Evolutionary conservation across 2,797 vertebrate genomes (phyloP).

Genomic region (Notamacropus eugenii): DNA sequence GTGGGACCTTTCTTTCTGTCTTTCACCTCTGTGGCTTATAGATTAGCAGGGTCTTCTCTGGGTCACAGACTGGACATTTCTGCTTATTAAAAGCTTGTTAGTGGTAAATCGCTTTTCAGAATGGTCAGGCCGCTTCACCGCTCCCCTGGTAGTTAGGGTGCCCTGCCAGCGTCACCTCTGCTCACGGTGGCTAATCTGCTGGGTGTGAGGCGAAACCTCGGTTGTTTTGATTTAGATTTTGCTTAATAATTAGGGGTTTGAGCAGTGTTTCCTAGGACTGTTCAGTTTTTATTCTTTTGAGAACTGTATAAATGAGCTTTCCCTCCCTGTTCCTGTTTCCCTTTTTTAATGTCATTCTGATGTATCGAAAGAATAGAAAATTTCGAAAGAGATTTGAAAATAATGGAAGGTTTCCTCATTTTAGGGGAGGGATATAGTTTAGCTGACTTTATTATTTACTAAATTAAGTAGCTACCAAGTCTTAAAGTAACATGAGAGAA

Average conservation of each 20-base stretch:
- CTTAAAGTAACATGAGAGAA: background rate
- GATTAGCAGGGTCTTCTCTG: background rate
- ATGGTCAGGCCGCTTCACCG: background rate
- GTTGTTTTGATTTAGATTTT: background rate
- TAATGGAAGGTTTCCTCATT: background rate
- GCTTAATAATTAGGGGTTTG: background rate
- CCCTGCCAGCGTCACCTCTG: background rate
- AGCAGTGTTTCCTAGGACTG: background rate
- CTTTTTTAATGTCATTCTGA: slow-evolving; percentile 2
- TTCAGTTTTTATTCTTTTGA: background rate
- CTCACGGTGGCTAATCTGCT: background rate
- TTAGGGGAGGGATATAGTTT: background rate
- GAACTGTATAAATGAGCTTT: background rate
- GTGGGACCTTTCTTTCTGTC: background rate
- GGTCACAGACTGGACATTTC: background rate
- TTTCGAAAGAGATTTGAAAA: slow-evolving; percentile 41
- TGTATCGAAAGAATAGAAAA: slow-evolving; percentile 29
- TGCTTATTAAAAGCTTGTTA: background rate
- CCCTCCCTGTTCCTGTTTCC: slow-evolving; percentile 3
- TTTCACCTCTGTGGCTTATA: background rate
- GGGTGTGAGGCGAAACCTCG: background rate
- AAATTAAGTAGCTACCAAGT: background rate
- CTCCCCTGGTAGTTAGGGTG: background rate
- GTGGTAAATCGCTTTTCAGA: background rate
- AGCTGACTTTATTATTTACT: background rate